These are phyloP conservation scores for Anisognathus igniventris DNA, from an alignment of 2,797 vertebrate genomes.

Conservation along the genomic window DNA sequence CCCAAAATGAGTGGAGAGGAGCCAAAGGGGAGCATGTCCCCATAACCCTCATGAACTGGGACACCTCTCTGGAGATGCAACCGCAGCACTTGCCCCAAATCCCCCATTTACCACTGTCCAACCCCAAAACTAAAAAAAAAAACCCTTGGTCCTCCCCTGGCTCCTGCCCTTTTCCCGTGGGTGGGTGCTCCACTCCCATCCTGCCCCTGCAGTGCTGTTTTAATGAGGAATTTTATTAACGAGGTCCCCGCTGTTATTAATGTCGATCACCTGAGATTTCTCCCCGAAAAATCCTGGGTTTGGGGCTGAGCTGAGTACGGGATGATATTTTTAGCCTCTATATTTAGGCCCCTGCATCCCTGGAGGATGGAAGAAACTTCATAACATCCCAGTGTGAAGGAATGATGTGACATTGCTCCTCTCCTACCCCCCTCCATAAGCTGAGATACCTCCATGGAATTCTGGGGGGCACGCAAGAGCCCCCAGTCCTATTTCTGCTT, in stretches of 20 bases:
- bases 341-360: conserved; percentile 74
- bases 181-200: neutral
- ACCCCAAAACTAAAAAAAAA: conserved; percentile 29
- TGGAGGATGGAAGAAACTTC: conserved; percentile 55
- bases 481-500: neutral
- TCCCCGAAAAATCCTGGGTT: neutral
- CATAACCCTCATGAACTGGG: neutral
- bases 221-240: conserved; percentile 40
- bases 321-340: conserved; percentile 66
- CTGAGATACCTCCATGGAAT: neutral
- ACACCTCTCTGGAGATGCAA: accelerated
- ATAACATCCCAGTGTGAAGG: conserved; percentile 52
- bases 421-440: neutral
- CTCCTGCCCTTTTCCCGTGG: neutral
- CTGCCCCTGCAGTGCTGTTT: neutral
- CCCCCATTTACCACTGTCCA: conserved; percentile 13
- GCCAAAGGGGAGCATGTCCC: too few relatives aligned
- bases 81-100: neutral
- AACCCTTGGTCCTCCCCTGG: neutral
- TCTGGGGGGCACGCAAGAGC: accelerated
- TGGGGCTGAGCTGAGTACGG: neutral
- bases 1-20: neutral
- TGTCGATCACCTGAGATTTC: conserved; percentile 3
- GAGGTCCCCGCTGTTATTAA: conserved; percentile 21
- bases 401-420: conserved; percentile 68